These are phyloP conservation scores for Intellagama lesueurii DNA, from an alignment of 2,797 vertebrate species.

Conservation along the genomic window DNA sequence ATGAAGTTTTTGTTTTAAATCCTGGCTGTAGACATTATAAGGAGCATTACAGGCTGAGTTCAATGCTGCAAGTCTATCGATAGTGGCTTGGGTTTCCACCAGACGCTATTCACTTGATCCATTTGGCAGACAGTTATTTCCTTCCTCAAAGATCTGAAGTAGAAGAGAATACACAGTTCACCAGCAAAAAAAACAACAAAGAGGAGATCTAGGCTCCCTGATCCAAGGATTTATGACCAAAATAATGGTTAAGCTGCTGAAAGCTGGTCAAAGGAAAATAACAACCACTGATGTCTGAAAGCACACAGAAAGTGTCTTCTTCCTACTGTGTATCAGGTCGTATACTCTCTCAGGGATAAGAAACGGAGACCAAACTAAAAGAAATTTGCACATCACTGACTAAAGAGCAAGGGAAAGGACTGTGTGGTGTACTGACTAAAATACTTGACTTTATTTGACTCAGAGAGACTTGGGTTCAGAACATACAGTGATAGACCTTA, in stretches of 20 bases:
- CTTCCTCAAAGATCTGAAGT: background rate
- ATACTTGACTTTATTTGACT: background rate
- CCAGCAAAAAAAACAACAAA: background rate
- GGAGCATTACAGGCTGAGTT: background rate
- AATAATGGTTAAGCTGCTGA: background rate
- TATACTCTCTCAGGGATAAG: background rate
- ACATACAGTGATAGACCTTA: too few species aligned
- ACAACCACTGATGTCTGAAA: background rate
- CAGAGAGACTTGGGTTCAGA: background rate
- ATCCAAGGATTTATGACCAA: background rate
- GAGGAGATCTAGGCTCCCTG: background rate
- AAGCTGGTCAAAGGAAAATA: background rate
- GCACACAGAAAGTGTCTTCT: background rate
- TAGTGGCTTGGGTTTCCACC: background rate
- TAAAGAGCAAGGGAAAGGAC: background rate
- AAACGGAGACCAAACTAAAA: background rate
- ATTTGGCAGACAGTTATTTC: conserved; percentile 19
- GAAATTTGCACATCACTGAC: background rate
- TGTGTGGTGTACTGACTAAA: background rate
- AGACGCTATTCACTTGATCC: conserved; percentile 3
- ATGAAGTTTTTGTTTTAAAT: background rate
- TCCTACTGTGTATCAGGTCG: background rate
- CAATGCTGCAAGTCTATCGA: background rate
- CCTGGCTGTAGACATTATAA: background rate
- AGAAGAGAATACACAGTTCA: background rate